Conservation (phyloP, 2,888 invertebrate genomes). For the Tipula confusa region DNA sequence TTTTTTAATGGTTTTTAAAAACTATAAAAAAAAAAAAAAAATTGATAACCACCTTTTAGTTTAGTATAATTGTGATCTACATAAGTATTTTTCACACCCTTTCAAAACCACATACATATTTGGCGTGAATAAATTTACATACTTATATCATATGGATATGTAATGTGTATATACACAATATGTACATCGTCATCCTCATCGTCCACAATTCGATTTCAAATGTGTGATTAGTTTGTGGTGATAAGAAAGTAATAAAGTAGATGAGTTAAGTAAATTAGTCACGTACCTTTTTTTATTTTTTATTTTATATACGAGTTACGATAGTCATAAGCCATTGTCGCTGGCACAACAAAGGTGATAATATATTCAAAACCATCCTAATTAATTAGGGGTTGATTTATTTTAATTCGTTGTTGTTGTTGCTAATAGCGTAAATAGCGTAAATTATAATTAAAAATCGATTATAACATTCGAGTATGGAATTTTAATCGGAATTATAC, state of each 20-base stretch:
- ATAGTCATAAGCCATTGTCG: background rate
- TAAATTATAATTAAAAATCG: constrained; percentile 3
- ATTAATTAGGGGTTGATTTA: constrained; percentile 25
- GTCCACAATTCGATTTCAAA: background rate
- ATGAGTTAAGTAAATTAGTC: constrained; percentile 25
- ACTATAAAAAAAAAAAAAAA: background rate
- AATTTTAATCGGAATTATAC: background rate
- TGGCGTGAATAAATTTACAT: constrained; percentile 25
- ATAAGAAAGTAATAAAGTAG: constrained; percentile 20
- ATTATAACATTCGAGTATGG: background rate
- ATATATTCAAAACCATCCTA: constrained; percentile 9
- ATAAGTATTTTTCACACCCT: background rate
- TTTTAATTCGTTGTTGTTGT: background rate
- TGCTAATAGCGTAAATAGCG: background rate
- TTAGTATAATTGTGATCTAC: background rate
- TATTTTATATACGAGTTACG: no score
- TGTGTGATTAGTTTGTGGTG: background rate
- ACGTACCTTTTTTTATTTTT: background rate
- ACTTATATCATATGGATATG: background rate
- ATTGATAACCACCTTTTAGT: background rate
- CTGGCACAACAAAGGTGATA: background rate
- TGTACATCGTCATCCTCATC: constrained; percentile 3
- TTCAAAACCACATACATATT: background rate
- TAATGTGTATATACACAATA: background rate
- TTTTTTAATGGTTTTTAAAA: background rate